These are phyloP conservation scores for Melanocharis versteri DNA, from an alignment of 2,113 vertebrate genomes.

Conservation along the genomic window DNA sequence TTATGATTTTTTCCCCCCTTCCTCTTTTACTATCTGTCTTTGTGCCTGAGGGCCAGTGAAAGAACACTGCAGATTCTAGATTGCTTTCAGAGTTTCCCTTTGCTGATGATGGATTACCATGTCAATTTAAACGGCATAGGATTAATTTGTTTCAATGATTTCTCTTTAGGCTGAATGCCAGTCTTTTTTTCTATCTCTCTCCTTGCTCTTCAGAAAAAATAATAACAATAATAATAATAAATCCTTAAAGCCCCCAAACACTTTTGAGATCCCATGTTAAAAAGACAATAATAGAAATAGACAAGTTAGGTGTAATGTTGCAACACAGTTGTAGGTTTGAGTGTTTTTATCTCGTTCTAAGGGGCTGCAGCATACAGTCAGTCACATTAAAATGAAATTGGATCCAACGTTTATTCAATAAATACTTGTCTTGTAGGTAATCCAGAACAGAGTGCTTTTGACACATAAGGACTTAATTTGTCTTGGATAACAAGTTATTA, in stretches of 20 bases:
- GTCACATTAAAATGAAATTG: slow-evolving; percentile 83
- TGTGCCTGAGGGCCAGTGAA: slow-evolving; percentile 84
- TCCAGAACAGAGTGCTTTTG: slow-evolving; percentile 76
- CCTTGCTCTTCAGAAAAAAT: slow-evolving; percentile 62
- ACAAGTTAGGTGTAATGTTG: slow-evolving; percentile 75
- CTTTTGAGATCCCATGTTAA: slow-evolving; percentile 57
- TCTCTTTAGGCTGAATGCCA: slow-evolving; percentile 92
- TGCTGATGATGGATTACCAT: slow-evolving; percentile 96
- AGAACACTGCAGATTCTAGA: slow-evolving; percentile 88
- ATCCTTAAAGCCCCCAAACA: not conserved
- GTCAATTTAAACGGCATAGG: slow-evolving; percentile 97
- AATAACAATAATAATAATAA: slow-evolving; percentile 3
- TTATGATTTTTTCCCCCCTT: slow-evolving; percentile 43
- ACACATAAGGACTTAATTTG: slow-evolving; percentile 83
- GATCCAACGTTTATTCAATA: slow-evolving; percentile 83
- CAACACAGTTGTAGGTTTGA: slow-evolving; percentile 61
- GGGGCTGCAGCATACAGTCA: slow-evolving; percentile 73
- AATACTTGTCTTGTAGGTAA: slow-evolving; percentile 83
- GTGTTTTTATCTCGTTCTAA: slow-evolving; percentile 73
- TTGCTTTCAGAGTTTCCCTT: slow-evolving; percentile 91
- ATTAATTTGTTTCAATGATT: slow-evolving; percentile 99
- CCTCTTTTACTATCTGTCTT: slow-evolving; percentile 78
- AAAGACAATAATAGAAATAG: slow-evolving; percentile 74
- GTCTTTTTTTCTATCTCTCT: slow-evolving; percentile 76
- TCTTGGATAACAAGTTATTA: slow-evolving; percentile 82